Base-by-base conservation (phyloP, 2,797 vertebrate species). In the Ctenosaura bakeri region DNA sequence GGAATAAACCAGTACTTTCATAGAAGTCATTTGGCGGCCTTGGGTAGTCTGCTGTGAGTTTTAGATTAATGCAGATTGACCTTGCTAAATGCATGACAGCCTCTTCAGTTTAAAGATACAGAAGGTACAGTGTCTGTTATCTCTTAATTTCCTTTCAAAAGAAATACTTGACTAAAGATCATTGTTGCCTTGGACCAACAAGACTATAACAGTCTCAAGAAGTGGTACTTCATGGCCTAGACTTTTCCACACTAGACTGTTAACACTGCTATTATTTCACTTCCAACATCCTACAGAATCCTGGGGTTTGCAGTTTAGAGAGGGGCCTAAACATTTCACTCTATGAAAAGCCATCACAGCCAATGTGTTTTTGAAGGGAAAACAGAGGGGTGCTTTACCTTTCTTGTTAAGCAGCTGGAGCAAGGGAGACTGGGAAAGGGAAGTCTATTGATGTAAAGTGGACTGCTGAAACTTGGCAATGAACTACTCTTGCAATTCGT, bases 311-410 rank as follows among this genome's bases (percentile, higher is more conserved):
- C 4, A 46, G 42, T 46, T 46, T 46, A 46, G 4, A 4, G 42
- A 46, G 42, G 2, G 4, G 42, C 42, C 42, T 3, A 46, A 46
- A 46, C 52, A 79, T 14, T 64, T n/a, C n/a, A 74, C 71, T n/a
- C 29, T 35, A 9, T 78, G 0, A 16, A 0, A 0, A 9, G 83
- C 32, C 2, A 18, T 22, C 10, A 77, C 42, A 3, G 50, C 6
- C 20, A 81, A 3, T 66, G 59, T 46, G 46, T 54, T 16, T 26
- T 38, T 77, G 54, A 29, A 26, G 24, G 80, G 4, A 5, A 18
- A 8, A 0, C 29, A 8, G 4, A 42, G 14, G 20, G 13, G 73
- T 50, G 26, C 3, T 26, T 62, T 35, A 77, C 38, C 35, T 85
- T 12, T 6, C 42, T n/a, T 50, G 13, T 9, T 10, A 52, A 71